Percentiles rank a stretch among this genome's conserved stretches.
Evolutionary conservation across 1,140 invertebrate genomes (phyloP).

Genomic region (Saccostrea glomerata): DNA sequence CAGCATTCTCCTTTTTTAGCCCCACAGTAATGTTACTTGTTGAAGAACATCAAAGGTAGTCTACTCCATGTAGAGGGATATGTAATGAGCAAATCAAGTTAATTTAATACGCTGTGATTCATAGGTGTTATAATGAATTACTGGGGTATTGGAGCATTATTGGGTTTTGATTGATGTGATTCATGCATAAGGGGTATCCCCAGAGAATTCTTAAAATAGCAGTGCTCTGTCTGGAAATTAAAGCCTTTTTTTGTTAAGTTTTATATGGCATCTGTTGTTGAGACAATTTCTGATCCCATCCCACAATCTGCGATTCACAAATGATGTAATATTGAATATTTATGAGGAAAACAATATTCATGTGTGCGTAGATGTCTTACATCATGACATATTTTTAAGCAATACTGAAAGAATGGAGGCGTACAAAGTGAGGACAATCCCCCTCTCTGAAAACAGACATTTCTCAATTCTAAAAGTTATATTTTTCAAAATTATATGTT

Average conservation of each 20-base stretch:
- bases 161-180: conserved; percentile 3
- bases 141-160: not conserved
- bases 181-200: not conserved
- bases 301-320: not conserved
- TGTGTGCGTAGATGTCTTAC: no score
- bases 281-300: not conserved
- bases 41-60: conserved; percentile 12
- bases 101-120: conserved; percentile 19
- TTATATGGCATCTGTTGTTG: not conserved
- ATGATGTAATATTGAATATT: not conserved
- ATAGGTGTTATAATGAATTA: conserved; percentile 26
- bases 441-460: no score
- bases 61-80: not conserved
- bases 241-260: not conserved
- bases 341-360: no score
- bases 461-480: no score
- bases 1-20: not conserved
- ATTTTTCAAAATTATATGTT: no score
- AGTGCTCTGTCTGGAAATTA: not conserved
- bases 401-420: no score
- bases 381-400: no score
- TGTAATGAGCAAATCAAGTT: not conserved
- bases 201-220: conserved; percentile 12
- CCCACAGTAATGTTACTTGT: conserved; percentile 5
- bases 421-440: no score